Evolutionary conservation across 1,140 invertebrate species (phyloP).

Genomic region (Mactra quadrangularis): DNA sequence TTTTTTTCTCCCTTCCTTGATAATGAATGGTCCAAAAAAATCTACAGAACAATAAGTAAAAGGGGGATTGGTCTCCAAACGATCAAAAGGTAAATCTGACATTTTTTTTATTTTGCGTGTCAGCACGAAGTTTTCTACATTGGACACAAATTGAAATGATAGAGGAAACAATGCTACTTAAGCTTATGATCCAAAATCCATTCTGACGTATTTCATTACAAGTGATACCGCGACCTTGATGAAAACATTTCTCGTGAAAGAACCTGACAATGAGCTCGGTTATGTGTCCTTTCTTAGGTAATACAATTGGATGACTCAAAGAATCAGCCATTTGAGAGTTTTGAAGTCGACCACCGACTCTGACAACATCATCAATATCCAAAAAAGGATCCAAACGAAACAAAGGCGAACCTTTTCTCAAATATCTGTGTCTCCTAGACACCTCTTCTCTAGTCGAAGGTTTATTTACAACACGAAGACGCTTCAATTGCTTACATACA

Average conservation of each 20-base stretch:
- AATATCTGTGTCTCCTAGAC: neutral
- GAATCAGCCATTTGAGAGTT: neutral
- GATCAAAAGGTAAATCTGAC: constrained; percentile 60
- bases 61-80: constrained; percentile 58
- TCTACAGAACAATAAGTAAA: constrained; percentile 63
- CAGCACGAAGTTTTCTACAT: neutral
- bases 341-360: constrained; percentile 1
- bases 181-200: constrained; percentile 20
- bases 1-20: constrained; percentile 61
- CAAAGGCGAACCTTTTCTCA: neutral
- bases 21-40: constrained; percentile 63
- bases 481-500: neutral
- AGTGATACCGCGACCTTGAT: constrained; percentile 15
- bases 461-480: no score
- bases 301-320: neutral
- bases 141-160: neutral
- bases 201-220: neutral
- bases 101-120: constrained; percentile 55
- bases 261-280: neutral
- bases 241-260: neutral
- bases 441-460: neutral
- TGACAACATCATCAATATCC: neutral
- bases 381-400: neutral
- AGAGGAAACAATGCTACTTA: neutral
- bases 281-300: neutral